Percentiles rank a stretch among this genome's conserved stretches.
Evolutionary conservation across 2,113 vertebrate species (phyloP).

Genomic region (Lathamus discolor): DNA sequence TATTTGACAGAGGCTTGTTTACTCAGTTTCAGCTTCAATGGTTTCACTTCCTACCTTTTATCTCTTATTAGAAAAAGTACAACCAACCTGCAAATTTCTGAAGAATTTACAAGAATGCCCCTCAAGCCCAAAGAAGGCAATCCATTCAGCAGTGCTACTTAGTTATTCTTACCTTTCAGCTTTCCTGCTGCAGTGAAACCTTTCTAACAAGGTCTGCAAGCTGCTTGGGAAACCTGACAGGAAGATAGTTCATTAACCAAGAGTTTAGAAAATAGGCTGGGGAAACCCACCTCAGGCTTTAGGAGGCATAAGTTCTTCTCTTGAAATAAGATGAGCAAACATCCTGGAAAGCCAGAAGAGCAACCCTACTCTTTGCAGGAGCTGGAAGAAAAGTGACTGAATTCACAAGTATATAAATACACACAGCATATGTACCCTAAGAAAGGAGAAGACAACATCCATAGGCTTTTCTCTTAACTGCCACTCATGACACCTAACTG

Average conservation of each 20-base stretch:
- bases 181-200: neutral
- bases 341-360: neutral
- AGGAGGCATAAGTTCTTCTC: neutral
- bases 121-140: neutral
- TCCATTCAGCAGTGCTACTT: neutral
- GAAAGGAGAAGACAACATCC: neutral
- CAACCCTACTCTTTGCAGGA: neutral
- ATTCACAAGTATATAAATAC: neutral
- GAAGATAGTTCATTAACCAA: neutral
- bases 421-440: neutral
- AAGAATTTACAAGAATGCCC: neutral
- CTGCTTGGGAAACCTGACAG: neutral
- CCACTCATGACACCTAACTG: neutral
- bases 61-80: neutral
- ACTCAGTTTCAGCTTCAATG: neutral
- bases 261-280: neutral
- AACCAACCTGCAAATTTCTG: neutral
- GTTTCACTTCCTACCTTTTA: neutral
- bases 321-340: neutral
- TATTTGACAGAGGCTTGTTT: neutral
- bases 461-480: neutral
- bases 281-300: neutral
- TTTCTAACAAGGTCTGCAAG: neutral
- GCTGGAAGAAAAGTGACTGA: neutral
- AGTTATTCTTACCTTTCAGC: neutral